phyloP scores from a whole-genome alignment of 2,113 vertebrate genomes.

The Eolophus roseicapilla region DNA sequence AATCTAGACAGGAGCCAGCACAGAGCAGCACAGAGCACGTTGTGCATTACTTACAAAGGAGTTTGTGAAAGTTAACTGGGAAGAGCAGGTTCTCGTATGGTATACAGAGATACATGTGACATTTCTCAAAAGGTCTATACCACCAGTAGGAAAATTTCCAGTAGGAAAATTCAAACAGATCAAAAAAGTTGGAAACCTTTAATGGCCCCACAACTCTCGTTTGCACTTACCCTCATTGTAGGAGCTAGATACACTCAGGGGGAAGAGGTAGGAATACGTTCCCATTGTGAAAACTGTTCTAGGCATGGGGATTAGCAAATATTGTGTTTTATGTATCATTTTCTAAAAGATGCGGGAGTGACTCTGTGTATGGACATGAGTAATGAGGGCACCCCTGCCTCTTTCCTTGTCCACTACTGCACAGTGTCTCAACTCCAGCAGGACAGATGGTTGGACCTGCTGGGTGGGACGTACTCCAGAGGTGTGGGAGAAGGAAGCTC shows the following conservation, averaged over 20 bases:
- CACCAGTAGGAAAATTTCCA: not conserved
- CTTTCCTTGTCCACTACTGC: not conserved
- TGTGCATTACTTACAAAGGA: not conserved
- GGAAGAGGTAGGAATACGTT: not conserved
- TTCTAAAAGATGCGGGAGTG: not conserved
- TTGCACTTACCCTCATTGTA: not conserved
- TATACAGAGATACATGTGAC: not conserved
- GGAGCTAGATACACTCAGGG: accelerated
- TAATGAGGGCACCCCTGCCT: not conserved
- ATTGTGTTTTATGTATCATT: not conserved
- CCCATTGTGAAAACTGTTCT: not conserved
- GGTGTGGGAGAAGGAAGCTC: not conserved
- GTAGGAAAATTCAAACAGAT: not conserved
- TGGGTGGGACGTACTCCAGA: not conserved
- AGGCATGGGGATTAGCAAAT: not conserved
- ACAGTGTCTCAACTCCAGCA: not conserved
- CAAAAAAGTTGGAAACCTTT: not conserved
- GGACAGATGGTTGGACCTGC: not conserved
- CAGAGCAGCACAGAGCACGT: not conserved
- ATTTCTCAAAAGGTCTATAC: not conserved
- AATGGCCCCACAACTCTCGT: not conserved
- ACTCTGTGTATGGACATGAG: not conserved
- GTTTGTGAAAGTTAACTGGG: not conserved
- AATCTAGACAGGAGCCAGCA: not conserved
- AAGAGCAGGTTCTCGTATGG: not conserved